Base-by-base conservation (phyloP, 2,113 vertebrate species). In the Odontophorus gujanensis region DNA sequence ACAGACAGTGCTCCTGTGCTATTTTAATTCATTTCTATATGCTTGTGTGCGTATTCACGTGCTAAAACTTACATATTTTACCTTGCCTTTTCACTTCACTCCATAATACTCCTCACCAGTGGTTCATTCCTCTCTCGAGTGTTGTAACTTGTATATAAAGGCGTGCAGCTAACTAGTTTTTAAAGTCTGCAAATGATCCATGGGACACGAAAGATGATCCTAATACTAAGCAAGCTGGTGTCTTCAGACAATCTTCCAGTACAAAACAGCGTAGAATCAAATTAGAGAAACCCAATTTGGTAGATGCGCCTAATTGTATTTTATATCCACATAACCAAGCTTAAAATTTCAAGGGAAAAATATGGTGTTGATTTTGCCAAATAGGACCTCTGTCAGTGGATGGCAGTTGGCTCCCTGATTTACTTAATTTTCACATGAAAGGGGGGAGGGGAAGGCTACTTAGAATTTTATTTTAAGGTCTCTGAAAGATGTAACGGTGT, bases 1-100 rank as follows among this genome's bases (percentile, higher is more conserved):
- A 42, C 6, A 30, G 36, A 22, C 3, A 51, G 30, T 73, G 6
- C 28, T 79, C 22, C 63, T 3, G 2, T 10, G 61, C 7, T 22
- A 5, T 71, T 80, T 34, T 42, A 17, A 11, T 6, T 77, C 76
- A 13, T 87, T 91, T 80, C 17, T 51, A 14, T 83, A 3, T 53
- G 26, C 0, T 11, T 48, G 0, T 47, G 9, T 65, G 11, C 59
- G 5, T 65, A 5, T 43, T 7, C 36, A 7, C 28, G 24, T 71
- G 50, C 25, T 71, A 43, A 34, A 71, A 48, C 40, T 17, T 40
- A 53, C 81, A 43, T 85, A 42, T 50, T 85, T 79, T 72, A 59
- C 42, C 15, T 75, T 78, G 61, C 34, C 43, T 28, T 81, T 81
- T 53, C 30, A 15, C 13, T 74, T 90, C 30, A 51, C n/a, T 75